These are phyloP conservation scores for Salvelinus sp. DNA, from an alignment of 2,113 vertebrate species.

Conservation along the genomic window DNA sequence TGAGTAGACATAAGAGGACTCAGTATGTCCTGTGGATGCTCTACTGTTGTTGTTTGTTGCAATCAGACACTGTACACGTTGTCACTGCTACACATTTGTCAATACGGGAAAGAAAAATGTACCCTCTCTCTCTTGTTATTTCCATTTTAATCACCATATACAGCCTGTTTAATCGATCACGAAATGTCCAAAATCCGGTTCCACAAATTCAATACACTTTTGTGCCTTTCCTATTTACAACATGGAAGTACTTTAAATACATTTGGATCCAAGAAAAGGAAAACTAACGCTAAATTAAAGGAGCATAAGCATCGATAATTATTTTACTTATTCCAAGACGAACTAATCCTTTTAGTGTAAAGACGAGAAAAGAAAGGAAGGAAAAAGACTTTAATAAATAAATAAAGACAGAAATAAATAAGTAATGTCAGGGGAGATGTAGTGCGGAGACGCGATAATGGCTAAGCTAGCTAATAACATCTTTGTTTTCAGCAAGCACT, in stretches of 20 bases:
- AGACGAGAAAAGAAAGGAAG: slow-evolving; percentile 57
- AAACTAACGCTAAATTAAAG: slow-evolving; percentile 52
- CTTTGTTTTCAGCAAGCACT: slow-evolving; percentile 77
- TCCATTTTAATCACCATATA: neutral
- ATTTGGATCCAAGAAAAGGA: slow-evolving; percentile 56
- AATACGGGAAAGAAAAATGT: slow-evolving; percentile 59
- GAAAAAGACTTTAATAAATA: slow-evolving; percentile 70
- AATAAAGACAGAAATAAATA: slow-evolving; percentile 72
- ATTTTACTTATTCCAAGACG: slow-evolving; percentile 78
- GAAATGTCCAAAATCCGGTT: slow-evolving; percentile 25
- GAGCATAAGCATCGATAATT: slow-evolving; percentile 67
- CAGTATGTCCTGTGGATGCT: neutral
- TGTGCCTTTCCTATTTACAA: slow-evolving; percentile 50
- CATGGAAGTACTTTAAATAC: slow-evolving; percentile 34
- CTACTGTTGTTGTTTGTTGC: neutral
- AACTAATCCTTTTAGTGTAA: slow-evolving; percentile 97
- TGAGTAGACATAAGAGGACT: too few relatives aligned
- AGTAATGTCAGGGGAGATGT: slow-evolving; percentile 88
- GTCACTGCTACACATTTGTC: neutral
- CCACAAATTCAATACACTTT: slow-evolving; percentile 34
- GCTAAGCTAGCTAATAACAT: slow-evolving; percentile 80
- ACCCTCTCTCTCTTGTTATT: slow-evolving; percentile 76
- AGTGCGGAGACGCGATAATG: slow-evolving; percentile 78
- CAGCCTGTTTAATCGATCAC: neutral
- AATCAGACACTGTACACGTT: neutral